phyloP scores from a whole-genome alignment of 2,888 invertebrate species.

The Oxyteleia sp. region DNA sequence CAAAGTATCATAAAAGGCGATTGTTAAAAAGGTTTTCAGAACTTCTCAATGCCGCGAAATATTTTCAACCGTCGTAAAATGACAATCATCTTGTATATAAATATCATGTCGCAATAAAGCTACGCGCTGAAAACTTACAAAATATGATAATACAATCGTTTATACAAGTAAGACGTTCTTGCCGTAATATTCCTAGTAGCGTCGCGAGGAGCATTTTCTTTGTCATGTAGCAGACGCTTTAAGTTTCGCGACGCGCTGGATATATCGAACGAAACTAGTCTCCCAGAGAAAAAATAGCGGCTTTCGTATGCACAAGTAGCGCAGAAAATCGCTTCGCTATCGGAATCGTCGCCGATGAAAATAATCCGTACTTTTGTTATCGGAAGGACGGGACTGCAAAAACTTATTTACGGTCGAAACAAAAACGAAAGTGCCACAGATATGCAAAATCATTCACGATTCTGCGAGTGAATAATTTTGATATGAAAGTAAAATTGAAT shows the following conservation, averaged over 20 bases:
- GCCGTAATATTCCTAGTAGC: neutral
- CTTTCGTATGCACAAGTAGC: slow-evolving; percentile 29
- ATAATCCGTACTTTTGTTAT: slow-evolving; percentile 43
- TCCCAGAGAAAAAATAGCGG: slow-evolving; percentile 15
- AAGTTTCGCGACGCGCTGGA: slow-evolving; percentile 8
- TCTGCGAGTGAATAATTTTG: neutral
- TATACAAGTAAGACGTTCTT: slow-evolving; percentile 29
- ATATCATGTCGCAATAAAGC: slow-evolving; percentile 59
- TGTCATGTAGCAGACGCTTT: slow-evolving; percentile 2
- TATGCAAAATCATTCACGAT: slow-evolving; percentile 2
- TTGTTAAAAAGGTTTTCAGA: slow-evolving; percentile 56
- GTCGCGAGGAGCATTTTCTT: slow-evolving; percentile 17
- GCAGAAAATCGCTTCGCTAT: slow-evolving; percentile 30
- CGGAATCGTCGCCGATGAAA: slow-evolving; percentile 27
- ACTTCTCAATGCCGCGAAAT: slow-evolving; percentile 29
- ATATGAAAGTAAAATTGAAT: too few species aligned
- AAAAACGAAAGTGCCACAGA: slow-evolving; percentile 12
- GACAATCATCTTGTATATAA: slow-evolving; percentile 60
- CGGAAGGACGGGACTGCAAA: neutral
- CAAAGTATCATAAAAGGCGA: slow-evolving; percentile 61
- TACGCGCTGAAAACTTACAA: slow-evolving; percentile 34
- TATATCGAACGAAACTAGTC: slow-evolving; percentile 31
- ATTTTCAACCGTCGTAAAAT: slow-evolving; percentile 60
- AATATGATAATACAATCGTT: slow-evolving; percentile 62
- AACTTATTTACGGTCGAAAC: slow-evolving; percentile 25